A percentile compares a stretch with the other conserved stretches of the same genome.
phyloP scores from a whole-genome alignment of 2,113 vertebrate species.

The Cinclus cinclus region DNA sequence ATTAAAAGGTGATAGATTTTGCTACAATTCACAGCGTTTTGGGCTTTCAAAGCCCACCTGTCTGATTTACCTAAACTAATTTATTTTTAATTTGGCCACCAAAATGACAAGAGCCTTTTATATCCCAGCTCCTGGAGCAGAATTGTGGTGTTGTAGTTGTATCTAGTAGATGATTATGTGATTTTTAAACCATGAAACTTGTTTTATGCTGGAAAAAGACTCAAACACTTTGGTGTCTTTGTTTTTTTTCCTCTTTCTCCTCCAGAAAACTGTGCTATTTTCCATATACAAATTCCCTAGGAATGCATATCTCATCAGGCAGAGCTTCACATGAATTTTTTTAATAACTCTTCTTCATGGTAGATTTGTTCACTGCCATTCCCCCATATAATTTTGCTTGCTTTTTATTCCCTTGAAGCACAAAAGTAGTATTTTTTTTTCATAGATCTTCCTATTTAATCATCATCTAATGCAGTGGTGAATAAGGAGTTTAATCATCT shows the following conservation, averaged over 20 bases:
- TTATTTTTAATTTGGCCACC: not conserved
- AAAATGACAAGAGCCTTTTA: not conserved
- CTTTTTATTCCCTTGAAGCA: not conserved
- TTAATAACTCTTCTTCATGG: not conserved
- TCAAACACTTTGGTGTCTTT: not conserved
- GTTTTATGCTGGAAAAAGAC: not conserved
- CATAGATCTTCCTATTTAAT: not conserved
- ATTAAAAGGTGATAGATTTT: not conserved
- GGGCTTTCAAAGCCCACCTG: not conserved
- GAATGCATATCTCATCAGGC: not conserved
- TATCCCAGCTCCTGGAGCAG: not conserved
- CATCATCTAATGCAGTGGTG: not conserved
- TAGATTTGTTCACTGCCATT: not conserved
- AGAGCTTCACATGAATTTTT: not conserved
- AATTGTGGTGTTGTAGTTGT: fast-evolving
- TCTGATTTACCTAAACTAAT: not conserved
- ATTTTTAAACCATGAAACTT: not conserved
- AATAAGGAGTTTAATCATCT: not conserved
- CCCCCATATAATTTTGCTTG: not conserved
- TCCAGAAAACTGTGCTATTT: not conserved
- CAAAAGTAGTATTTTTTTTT: not conserved
- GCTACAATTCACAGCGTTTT: not conserved
- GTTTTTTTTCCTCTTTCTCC: not conserved
- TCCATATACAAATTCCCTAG: not conserved
- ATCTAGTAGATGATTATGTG: not conserved